Percentiles rank a stretch among this genome's conserved stretches.
Evolutionary conservation across 2,888 invertebrate species (phyloP).

Genomic region (Nymphalis c-album): DNA sequence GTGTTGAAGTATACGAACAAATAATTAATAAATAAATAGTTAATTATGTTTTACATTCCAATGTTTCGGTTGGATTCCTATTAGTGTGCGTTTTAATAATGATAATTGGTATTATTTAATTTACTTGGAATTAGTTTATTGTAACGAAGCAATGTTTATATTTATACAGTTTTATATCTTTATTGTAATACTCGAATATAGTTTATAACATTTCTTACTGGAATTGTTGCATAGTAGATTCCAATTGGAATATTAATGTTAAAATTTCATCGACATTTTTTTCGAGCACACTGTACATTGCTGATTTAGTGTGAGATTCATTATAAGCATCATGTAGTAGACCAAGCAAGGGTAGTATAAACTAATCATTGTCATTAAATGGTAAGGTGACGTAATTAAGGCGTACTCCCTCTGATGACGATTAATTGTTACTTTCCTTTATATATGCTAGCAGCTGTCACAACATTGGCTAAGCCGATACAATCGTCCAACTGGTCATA

Average conservation of each 20-base stretch:
- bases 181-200: no score
- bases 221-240: background rate
- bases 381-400: background rate
- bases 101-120: no score
- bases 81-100: no score
- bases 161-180: no score
- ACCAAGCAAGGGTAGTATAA: background rate
- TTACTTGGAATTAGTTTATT: no score
- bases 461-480: background rate
- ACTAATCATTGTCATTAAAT: background rate
- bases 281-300: background rate
- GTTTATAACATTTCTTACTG: background rate
- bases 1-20: no score
- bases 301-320: background rate
- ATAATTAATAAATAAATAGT: no score
- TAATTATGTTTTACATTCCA: no score
- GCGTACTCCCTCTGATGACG: constrained; percentile 6
- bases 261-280: background rate
- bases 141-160: no score
- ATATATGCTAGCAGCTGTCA: constrained; percentile 11
- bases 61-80: no score
- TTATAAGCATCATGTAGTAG: background rate
- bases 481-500: background rate
- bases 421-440: constrained; percentile 12
- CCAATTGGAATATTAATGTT: background rate